Base-by-base conservation (phyloP, 2,888 invertebrate genomes). In the Sturmia bella region DNA sequence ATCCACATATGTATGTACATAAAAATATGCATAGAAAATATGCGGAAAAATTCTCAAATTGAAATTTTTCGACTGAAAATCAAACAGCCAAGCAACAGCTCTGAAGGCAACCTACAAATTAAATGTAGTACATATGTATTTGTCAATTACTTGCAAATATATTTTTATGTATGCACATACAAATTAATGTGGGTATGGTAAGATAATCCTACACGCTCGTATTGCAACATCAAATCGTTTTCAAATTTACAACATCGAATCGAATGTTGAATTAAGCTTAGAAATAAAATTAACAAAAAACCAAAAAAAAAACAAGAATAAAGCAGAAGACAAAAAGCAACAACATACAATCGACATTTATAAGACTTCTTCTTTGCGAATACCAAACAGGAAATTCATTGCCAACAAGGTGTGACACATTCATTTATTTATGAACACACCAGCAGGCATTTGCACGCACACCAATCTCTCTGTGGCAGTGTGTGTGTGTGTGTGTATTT, bases 331-430 rank as follows among this genome's bases (percentile, higher is more conserved):
- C 13, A 13, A 52, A 39, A 48, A 69, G 72, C 56, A 63, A 43
- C 66, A 52, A 57, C 43, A 68, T 48, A 19, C 41, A 50, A 68
- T 5, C 63, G 64, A 56, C 78, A 83, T 79, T 83, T 79, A 68
- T 79, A 79, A 79, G 83, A 83, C 72, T 83, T 83, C 75, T 72
- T 61, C 32, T 75, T 52, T 13, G 17, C 52, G 13, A 45, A 17
- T 17, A 57, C 24, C 70, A 79, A 79, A 77, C 78, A 81, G 84
- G 83, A 84, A 84, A 84, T 82, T 82, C 77, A 78, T 78, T 82
- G 69, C 77, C 82, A 82, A 82, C 74, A 82, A 82, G 82, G 82
- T 82, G 82, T 82, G 82, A 74, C 77, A 74, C 74, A 77, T 74
- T n/a, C 56, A 70, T 66, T 21, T 27, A 63, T 17, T 24, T 15